These are phyloP conservation scores for Stenodera caucasica DNA, from an alignment of 2,888 invertebrate species.

Conservation along the genomic window DNA sequence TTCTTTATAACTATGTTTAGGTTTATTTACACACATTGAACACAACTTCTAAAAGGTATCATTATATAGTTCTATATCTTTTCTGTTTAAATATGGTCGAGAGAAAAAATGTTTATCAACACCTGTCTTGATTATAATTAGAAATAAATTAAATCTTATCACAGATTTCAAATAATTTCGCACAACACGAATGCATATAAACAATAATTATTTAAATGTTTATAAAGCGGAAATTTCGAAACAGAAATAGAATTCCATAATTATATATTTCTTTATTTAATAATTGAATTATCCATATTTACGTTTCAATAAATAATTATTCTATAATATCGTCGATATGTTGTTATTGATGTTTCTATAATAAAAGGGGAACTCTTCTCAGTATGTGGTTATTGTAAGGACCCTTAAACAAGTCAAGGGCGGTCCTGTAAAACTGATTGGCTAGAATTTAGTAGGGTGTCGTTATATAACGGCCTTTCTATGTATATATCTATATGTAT, in stretches of 20 bases:
- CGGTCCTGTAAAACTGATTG: slow-evolving; percentile 49
- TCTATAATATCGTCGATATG: not conserved
- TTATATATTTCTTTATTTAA: too few relatives aligned
- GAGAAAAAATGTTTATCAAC: slow-evolving; percentile 21
- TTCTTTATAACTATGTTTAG: slow-evolving; percentile 26
- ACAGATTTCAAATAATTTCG: not conserved
- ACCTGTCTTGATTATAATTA: slow-evolving; percentile 25
- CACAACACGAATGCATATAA: not conserved
- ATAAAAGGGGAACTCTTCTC: not conserved
- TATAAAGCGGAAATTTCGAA: not conserved
- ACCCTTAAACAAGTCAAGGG: slow-evolving; percentile 50
- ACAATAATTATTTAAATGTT: not conserved
- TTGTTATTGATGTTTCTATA: not conserved
- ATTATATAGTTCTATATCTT: slow-evolving; percentile 17
- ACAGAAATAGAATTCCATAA: too few relatives aligned
- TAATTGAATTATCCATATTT: slow-evolving; percentile 7
- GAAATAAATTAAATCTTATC: slow-evolving; percentile 3
- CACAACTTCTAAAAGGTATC: slow-evolving; percentile 25
- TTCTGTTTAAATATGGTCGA: not conserved
- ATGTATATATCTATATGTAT: not conserved
- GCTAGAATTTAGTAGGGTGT: slow-evolving; percentile 48
- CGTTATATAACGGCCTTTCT: slow-evolving; percentile 46
- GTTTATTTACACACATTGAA: slow-evolving; percentile 25
- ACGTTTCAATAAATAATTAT: not conserved
- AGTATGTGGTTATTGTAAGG: slow-evolving; percentile 22